Conservation (phyloP, 2,113 vertebrate species). For the Centropristis striata region DNA sequence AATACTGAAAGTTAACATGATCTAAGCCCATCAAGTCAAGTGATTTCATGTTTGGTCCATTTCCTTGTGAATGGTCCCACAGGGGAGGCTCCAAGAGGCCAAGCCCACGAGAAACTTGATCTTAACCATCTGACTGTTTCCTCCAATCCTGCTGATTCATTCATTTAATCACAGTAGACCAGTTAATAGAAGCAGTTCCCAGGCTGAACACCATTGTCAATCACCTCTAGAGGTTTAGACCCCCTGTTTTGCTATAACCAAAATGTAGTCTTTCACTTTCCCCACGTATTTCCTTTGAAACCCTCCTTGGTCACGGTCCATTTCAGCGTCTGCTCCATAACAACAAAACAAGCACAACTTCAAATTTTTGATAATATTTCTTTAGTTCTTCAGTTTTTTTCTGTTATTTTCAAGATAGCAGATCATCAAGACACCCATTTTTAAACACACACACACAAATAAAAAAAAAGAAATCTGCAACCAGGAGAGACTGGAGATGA, state of each 20-base stretch:
- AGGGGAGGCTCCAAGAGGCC: constrained; percentile 10
- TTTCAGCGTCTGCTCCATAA: constrained; percentile 43
- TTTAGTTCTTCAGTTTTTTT: constrained; percentile 57
- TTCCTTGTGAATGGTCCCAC: constrained; percentile 11
- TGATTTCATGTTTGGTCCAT: constrained; percentile 31
- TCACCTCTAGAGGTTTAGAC: neutral
- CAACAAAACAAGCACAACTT: constrained; percentile 71
- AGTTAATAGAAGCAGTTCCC: constrained; percentile 4
- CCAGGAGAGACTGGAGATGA: constrained; percentile 65
- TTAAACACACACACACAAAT: constrained; percentile 62
- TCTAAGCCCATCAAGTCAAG: neutral
- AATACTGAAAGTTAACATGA: neutral
- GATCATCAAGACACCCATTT: constrained; percentile 77
- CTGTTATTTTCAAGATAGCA: constrained; percentile 73
- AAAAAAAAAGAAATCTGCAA: constrained; percentile 46
- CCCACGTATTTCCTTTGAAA: neutral
- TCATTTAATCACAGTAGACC: constrained; percentile 2
- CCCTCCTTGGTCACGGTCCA: constrained; percentile 26
- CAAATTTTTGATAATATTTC: constrained; percentile 57
- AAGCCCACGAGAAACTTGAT: constrained; percentile 3
- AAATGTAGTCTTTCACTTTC: constrained; percentile 14
- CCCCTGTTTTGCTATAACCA: neutral
- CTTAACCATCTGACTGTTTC: constrained; percentile 4
- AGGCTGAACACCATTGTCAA: neutral
- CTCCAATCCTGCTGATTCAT: neutral